Evolutionary conservation across 2,113 vertebrate genomes (phyloP).

Genomic region (Myotis lucifugus): DNA sequence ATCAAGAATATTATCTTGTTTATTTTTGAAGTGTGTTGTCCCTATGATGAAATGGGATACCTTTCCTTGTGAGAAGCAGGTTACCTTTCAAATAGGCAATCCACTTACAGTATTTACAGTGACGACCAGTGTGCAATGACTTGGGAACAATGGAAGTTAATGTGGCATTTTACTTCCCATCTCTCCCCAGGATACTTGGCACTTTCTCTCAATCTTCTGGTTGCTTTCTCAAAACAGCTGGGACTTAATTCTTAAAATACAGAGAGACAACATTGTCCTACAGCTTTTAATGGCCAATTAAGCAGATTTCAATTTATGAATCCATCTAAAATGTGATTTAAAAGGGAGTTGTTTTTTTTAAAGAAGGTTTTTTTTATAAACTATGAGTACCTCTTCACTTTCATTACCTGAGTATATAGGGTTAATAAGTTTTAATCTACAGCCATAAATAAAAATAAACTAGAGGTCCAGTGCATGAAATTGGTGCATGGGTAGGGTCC

Average conservation of each 20-base stretch:
- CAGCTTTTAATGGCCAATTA: conserved; percentile 72
- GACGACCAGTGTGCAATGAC: not conserved
- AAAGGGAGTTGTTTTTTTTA: not conserved
- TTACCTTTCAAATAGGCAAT: not conserved
- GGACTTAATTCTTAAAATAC: conserved; percentile 71
- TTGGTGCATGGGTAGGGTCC: no score
- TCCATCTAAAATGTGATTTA: conserved; percentile 24
- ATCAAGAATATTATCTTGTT: not conserved
- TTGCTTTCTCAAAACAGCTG: conserved; percentile 73
- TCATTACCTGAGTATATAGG: not conserved
- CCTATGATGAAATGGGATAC: not conserved
- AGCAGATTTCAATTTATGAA: conserved; percentile 69
- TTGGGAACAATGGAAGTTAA: conserved; percentile 64
- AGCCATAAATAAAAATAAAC: conserved; percentile 44
- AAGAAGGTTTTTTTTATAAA: conserved; percentile 13
- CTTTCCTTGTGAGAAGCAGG: not conserved
- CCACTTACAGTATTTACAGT: conserved; percentile 29
- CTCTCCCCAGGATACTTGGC: conserved; percentile 67
- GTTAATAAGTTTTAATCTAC: not conserved
- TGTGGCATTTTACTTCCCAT: conserved; percentile 39
- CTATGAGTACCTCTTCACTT: not conserved
- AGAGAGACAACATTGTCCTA: conserved; percentile 57
- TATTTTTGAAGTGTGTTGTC: not conserved
- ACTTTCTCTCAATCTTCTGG: conserved; percentile 67
- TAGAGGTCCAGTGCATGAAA: no score